Base-by-base conservation (phyloP, 1,140 invertebrate species). In the Drosophila azteca region DNA sequence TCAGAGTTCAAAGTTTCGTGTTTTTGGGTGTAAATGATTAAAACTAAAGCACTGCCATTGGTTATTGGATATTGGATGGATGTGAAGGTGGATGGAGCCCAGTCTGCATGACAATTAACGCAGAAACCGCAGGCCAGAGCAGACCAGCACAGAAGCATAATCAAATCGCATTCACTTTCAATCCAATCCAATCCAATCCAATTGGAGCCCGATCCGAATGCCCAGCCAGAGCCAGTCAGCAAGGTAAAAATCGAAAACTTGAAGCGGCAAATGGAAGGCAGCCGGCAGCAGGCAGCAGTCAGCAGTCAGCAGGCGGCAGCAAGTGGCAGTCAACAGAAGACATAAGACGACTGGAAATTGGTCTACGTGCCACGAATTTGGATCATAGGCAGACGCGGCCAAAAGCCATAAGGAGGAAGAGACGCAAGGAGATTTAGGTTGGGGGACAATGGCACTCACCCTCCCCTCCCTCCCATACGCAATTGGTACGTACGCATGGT, bases 101-200 rank as follows among this genome's bases (percentile, higher is more conserved):
- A n/a, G 35, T 45, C 59, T 64, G 79, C 80, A 83, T 83, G 62
- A 67, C 80, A 83, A 83, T 84, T 79, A 84, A 71, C 69, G 50
- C 69, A 65, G 59, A 31, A 9, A 11, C 22, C 35, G 35, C 35
- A 11, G 17, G 17, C 17, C 17, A 20, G 17, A 20, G 0, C 17
- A 20, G 17, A 11, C 46, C 20, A 53, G 41, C 51, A 58, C 44
- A 48, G 39, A 76, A 75, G 60, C 46, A 54, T 64, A 61, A 61
- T 46, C 66, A 74, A 75, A 69, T 67, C 77, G 77, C 73, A 84
- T 81, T 87, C 80, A 85, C 81, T 85, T 87, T 85, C 82, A 59
- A 87, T 74, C 69, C 73, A 5, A 5, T 26, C 24, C 4, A 71
- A 77, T 68, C 6, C 17, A 20, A 20, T 20, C 17, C 17, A 71